These are phyloP conservation scores for Clusia tigrina DNA, from an alignment of 2,888 invertebrate species.

Conservation along the genomic window DNA sequence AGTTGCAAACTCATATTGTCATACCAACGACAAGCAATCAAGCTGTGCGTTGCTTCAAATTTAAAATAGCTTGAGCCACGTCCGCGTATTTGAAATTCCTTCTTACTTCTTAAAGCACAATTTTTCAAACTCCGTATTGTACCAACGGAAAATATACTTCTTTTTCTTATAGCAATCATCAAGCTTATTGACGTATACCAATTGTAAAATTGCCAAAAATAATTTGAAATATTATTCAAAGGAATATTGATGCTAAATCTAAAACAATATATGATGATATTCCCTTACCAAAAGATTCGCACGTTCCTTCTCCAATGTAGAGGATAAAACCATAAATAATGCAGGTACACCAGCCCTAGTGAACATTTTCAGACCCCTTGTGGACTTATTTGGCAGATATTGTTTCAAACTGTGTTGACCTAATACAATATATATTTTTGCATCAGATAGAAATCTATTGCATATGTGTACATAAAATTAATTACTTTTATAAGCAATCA, in stretches of 20 bases:
- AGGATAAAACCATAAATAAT: conserved; percentile 28
- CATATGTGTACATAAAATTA: conserved; percentile 11
- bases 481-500: conserved; percentile 29
- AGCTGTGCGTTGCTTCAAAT: conserved; percentile 30
- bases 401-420: no score
- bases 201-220: conserved; percentile 33
- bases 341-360: conserved; percentile 29
- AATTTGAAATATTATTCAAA: conserved; percentile 28
- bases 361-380: conserved; percentile 21
- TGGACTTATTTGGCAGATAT: conserved; percentile 24
- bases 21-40: conserved; percentile 37
- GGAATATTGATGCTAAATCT: conserved; percentile 26
- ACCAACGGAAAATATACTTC: conserved; percentile 28
- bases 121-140: conserved; percentile 31
- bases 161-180: conserved; percentile 27
- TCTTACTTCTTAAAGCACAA: conserved; percentile 28
- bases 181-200: conserved; percentile 27
- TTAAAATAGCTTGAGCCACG: conserved; percentile 34
- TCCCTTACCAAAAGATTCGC: conserved; percentile 26
- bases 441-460: conserved; percentile 14
- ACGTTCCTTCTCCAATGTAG: no score
- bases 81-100: conserved; percentile 28
- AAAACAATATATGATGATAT: conserved; percentile 25
- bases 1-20: conserved; percentile 37
- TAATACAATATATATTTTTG: conserved; percentile 14